Evolutionary conservation across 2,797 vertebrate genomes (phyloP).

Genomic region (Danio kyathit): DNA sequence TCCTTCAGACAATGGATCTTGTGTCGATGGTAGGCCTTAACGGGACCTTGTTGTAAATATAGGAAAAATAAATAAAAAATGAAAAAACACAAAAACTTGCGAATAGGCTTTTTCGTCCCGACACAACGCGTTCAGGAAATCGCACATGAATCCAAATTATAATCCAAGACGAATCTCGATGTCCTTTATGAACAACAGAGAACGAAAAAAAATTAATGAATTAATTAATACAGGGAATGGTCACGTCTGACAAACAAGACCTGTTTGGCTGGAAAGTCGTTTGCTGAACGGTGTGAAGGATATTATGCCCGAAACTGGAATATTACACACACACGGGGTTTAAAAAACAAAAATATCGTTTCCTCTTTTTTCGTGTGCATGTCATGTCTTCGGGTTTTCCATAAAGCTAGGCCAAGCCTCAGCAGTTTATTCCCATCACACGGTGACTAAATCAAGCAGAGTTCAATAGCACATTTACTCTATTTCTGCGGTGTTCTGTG

Average conservation of each 20-base stretch:
- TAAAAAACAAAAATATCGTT: slow-evolving; percentile 71
- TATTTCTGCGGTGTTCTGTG: slow-evolving; percentile 29
- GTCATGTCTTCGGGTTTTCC: slow-evolving; percentile 76
- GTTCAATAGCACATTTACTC: slow-evolving; percentile 35
- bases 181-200: slow-evolving; percentile 57
- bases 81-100: slow-evolving; percentile 8
- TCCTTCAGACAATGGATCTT: slow-evolving; percentile 70
- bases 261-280: slow-evolving; percentile 41
- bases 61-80: slow-evolving; percentile 53
- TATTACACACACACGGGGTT: slow-evolving; percentile 63
- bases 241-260: slow-evolving; percentile 54
- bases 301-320: slow-evolving; percentile 65
- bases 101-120: slow-evolving; percentile 46
- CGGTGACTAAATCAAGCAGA: slow-evolving; percentile 56
- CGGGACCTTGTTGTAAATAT: slow-evolving; percentile 68
- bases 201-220: slow-evolving; percentile 51
- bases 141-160: slow-evolving; percentile 59
- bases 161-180: slow-evolving; percentile 56
- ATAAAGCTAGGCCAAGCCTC: slow-evolving; percentile 66
- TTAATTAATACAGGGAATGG: slow-evolving; percentile 59
- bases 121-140: slow-evolving; percentile 45
- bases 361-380: slow-evolving; percentile 77
- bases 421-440: slow-evolving; percentile 66
- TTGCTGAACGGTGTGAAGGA: slow-evolving; percentile 34
- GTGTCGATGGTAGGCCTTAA: slow-evolving; percentile 64